Conservation (phyloP, 2,888 invertebrate species). For the Nowickia ferox region DNA sequence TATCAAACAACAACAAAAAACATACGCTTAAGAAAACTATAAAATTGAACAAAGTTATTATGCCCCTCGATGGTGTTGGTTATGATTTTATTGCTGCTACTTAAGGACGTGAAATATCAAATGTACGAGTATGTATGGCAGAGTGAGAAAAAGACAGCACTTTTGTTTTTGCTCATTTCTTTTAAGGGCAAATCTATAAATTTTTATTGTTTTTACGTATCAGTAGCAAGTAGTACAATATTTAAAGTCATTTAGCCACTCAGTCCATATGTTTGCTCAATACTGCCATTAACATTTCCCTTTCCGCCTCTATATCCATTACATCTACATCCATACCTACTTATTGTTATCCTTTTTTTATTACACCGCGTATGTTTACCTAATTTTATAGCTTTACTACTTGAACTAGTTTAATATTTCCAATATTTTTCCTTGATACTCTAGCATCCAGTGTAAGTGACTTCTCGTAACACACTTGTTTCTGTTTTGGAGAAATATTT, state of each 20-base stretch:
- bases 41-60: conserved; percentile 47
- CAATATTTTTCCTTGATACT: conserved; percentile 5
- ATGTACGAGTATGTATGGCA: neutral
- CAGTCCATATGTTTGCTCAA: conserved; percentile 44
- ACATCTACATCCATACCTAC: neutral
- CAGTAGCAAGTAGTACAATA: conserved; percentile 29
- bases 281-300: conserved; percentile 12
- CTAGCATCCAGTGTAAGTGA: conserved; percentile 17
- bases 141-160: neutral
- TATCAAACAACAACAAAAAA: conserved; percentile 36
- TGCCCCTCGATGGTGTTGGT: conserved; percentile 30
- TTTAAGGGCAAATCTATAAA: conserved; percentile 61
- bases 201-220: conserved; percentile 60
- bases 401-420: conserved; percentile 39
- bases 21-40: conserved; percentile 55
- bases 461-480: conserved; percentile 16
- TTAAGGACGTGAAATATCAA: conserved; percentile 1
- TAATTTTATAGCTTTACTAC: conserved; percentile 60
- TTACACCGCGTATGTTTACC: conserved; percentile 65
- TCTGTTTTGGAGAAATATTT: conserved; percentile 10
- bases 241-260: conserved; percentile 28
- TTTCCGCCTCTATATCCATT: conserved; percentile 13
- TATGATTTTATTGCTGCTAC: conserved; percentile 29
- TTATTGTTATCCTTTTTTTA: conserved; percentile 49
- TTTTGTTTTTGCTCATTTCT: conserved; percentile 2